Evolutionary conservation across 2,888 invertebrate species (phyloP), one percentile per base, ranked within the genome.

Genomic region (Lasioglossum villosulum): DNA sequence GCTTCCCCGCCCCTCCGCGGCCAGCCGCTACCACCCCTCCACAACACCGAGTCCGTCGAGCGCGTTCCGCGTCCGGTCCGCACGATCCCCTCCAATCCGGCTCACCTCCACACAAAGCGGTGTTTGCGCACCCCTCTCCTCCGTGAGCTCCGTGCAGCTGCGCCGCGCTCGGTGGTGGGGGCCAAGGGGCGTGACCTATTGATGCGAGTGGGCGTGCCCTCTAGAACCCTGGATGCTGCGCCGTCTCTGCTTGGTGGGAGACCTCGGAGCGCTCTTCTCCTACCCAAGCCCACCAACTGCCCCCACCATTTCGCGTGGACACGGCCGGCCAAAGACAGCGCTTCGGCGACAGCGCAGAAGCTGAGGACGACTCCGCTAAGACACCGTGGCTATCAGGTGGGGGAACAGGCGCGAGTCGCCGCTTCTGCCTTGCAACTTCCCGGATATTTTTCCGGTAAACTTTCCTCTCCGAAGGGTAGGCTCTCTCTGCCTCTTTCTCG

Each of bases 1-100:
- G 93, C 92, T 94, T 89, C 94, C 94, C 95, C 95, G 95, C 95
- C 95, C 95, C 94, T 93, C 94, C 93, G 91, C 91, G 88, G 88
- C 90, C 90, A 90, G 84, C 88, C 91, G 87, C 90, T 90, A 89
- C 91, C 92, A 89, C 94, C 94, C 93, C 94, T 90, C 92, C 85
- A 83, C 39, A 23, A 0, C 27, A 73, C 74, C 86, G 86, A 76
- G 82, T 74, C 77, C 75, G 82, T 73, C 84, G 87, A 91, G 86
- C 83, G 72, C 76, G 84, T 81, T 79, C 82, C 74, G 80, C 71
- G 70, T 79, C 27, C 34, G 27, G 70, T 79, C 27, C 34, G 27
- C 66, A 74, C 70, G 48, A 27, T 76, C 89, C 91, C 93, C 88
- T 83, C 88, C 78, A 80, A 23, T 12, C 5, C 27, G 6, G 4